Evolutionary conservation across 2,797 vertebrate species (phyloP).

Genomic region (Enteromius trimaculatus): DNA sequence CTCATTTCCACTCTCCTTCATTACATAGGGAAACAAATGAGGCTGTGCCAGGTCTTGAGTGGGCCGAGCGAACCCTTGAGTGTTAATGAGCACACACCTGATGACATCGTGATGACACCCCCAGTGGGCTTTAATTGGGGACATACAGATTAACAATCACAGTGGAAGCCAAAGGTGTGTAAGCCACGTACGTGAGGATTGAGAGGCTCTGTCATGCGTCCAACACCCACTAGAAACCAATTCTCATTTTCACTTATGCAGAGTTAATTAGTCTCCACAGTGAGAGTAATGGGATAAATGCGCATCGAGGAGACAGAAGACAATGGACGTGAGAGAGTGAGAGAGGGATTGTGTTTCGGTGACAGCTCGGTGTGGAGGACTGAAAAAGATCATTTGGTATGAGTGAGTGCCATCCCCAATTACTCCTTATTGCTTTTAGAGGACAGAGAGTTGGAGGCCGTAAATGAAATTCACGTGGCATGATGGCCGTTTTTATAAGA

Average conservation of each 20-base stretch:
- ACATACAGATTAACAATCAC: constrained; percentile 49
- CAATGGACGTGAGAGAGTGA: constrained; percentile 8
- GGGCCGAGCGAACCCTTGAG: constrained; percentile 8
- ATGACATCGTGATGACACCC: constrained; percentile 28
- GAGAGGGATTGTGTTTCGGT: constrained; percentile 33
- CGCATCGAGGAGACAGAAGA: constrained; percentile 27
- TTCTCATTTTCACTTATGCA: constrained; percentile 62
- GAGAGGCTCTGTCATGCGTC: constrained; percentile 35
- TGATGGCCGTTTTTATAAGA: constrained; percentile 61
- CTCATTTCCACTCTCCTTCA: constrained; percentile 25
- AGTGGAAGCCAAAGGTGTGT: constrained; percentile 39
- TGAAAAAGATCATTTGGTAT: constrained; percentile 60
- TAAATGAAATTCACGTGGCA: constrained; percentile 58
- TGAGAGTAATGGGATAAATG: constrained; percentile 55
- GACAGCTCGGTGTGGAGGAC: constrained; percentile 47
- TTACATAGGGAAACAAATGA: constrained; percentile 25
- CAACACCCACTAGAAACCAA: constrained; percentile 53
- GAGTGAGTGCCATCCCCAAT: constrained; percentile 62
- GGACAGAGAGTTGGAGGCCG: constrained; percentile 49
- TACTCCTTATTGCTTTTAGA: constrained; percentile 64
- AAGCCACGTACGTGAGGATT: constrained; percentile 14
- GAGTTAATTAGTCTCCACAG: constrained; percentile 58
- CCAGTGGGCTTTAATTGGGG: constrained; percentile 51
- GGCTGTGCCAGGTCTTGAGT: constrained; percentile 10
- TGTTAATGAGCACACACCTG: constrained; percentile 55